These are phyloP conservation scores for Momotus momota DNA, from an alignment of 2,797 vertebrate genomes.

Conservation along the genomic window DNA sequence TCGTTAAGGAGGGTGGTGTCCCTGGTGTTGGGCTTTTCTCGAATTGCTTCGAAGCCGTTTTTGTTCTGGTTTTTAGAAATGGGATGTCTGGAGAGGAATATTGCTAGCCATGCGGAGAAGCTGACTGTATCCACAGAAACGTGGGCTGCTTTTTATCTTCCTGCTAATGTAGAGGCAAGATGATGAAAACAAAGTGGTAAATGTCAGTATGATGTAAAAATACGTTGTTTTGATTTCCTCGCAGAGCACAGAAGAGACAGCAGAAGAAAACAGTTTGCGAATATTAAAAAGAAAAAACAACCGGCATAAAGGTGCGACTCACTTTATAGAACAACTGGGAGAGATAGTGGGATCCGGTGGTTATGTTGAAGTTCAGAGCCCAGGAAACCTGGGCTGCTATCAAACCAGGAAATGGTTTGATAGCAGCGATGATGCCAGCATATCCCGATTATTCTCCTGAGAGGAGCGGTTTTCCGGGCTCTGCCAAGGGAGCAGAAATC, in stretches of 20 bases:
- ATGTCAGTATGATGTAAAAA: not conserved
- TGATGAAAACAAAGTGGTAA: not conserved
- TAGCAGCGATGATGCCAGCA: not conserved
- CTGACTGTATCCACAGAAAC: not conserved
- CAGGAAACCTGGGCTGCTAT: too few species aligned
- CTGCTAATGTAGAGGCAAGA: not conserved
- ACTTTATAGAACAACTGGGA: fast-evolving
- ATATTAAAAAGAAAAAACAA: slow-evolving; percentile 43
- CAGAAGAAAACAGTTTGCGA: slow-evolving; percentile 35
- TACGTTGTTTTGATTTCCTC: not conserved
- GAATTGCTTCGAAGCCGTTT: not conserved
- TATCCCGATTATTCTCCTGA: not conserved
- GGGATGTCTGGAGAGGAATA: not conserved
- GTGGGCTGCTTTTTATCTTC: not conserved
- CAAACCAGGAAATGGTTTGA: not conserved
- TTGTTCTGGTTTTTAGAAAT: not conserved
- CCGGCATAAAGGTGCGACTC: slow-evolving; percentile 62
- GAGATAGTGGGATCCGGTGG: not conserved
- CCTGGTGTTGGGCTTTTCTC: not conserved
- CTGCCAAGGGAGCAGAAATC: not conserved
- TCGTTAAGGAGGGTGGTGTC: not conserved
- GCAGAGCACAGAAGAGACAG: slow-evolving; percentile 40
- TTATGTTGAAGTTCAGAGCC: not conserved
- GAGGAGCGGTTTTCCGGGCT: fast-evolving
- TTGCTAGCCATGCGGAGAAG: not conserved